Evolutionary conservation across 2,888 invertebrate species (phyloP).

Genomic region (Barypeithes pellucidus): DNA sequence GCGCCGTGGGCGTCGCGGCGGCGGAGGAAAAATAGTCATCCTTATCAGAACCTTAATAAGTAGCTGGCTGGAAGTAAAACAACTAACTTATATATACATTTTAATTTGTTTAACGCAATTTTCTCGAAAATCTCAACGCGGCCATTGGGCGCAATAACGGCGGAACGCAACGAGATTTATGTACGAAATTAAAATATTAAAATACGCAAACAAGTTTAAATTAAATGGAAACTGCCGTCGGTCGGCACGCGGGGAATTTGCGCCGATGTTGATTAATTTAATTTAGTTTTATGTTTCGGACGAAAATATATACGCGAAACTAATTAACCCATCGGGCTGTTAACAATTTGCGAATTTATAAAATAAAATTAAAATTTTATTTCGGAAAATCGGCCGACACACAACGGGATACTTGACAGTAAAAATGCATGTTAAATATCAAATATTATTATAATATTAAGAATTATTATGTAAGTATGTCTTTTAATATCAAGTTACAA

Average conservation of each 20-base stretch:
- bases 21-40: too few species aligned
- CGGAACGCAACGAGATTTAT: slow-evolving; percentile 24
- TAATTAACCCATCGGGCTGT: slow-evolving; percentile 47
- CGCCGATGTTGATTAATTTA: slow-evolving; percentile 43
- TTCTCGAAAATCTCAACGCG: slow-evolving; percentile 22
- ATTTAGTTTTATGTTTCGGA: slow-evolving; percentile 47
- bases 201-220: slow-evolving; percentile 40
- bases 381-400: too few species aligned
- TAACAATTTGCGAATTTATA: slow-evolving; percentile 35
- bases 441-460: too few species aligned
- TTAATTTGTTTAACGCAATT: slow-evolving; percentile 15
- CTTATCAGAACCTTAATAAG: too few species aligned
- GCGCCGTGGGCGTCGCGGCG: too few species aligned
- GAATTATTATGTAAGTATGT: too few species aligned
- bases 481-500: too few species aligned
- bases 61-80: too few species aligned
- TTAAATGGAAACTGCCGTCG: slow-evolving; percentile 42
- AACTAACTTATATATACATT: background rate
- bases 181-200: slow-evolving; percentile 42
- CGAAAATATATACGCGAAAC: slow-evolving; percentile 41
- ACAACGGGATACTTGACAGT: too few species aligned
- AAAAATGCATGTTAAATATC: too few species aligned
- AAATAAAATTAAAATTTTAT: slow-evolving; percentile 19
- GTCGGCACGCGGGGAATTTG: slow-evolving; percentile 39
- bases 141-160: slow-evolving; percentile 11